phyloP scores from a whole-genome alignment of 2,797 vertebrate species.

The Hemibagrus guttatus region DNA sequence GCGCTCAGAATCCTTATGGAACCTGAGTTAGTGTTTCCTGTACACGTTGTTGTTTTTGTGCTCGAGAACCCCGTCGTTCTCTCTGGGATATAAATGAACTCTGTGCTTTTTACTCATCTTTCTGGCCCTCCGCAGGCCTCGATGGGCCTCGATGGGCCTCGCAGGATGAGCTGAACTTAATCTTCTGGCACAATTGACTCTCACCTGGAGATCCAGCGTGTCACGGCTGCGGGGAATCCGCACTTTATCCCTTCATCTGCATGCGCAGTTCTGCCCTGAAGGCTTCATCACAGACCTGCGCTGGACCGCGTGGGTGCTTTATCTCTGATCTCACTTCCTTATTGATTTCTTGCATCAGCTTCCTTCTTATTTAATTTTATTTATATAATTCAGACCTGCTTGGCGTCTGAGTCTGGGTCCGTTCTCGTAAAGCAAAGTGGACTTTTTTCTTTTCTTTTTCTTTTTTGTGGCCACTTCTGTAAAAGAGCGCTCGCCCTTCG shows the following conservation, averaged over 20 bases:
- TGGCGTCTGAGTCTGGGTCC: background rate
- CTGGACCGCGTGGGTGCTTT: background rate
- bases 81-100: conserved; percentile 85
- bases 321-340: background rate
- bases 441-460: background rate
- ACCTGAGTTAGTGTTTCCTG: background rate
- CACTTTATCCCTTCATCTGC: background rate
- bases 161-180: conserved; percentile 85
- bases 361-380: background rate
- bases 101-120: conserved; percentile 62
- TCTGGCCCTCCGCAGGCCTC: conserved; percentile 78
- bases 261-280: background rate
- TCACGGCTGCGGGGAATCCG: conserved; percentile 14
- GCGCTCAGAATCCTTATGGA: background rate
- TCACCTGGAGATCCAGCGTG: conserved; percentile 77
- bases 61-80: conserved; percentile 78
- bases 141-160: conserved; percentile 75
- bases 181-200: conserved; percentile 91
- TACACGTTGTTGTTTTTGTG: background rate
- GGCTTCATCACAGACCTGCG: background rate
- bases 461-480: background rate
- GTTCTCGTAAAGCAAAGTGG: background rate
- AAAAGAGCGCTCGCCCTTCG: conserved; percentile 9
- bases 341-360: background rate
- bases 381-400: background rate